Conservation (phyloP, 2,113 vertebrate genomes). For the Paramisgurnus dabryanus region DNA sequence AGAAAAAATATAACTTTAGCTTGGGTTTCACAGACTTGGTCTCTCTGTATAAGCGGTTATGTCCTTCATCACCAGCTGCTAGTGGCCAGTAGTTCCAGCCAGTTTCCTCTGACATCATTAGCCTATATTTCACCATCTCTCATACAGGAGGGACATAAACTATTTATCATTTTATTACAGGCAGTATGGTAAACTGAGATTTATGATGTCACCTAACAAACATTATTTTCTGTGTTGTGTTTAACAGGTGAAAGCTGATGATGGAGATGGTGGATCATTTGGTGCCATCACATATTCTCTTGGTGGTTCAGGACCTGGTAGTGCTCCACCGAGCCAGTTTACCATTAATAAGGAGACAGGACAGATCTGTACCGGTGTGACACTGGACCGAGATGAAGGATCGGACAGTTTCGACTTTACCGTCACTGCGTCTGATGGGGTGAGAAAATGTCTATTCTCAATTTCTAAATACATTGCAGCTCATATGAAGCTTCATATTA, state of each 20-base stretch:
- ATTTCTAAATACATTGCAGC: not conserved
- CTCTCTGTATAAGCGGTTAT: not conserved
- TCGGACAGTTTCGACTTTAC: slow-evolving; percentile 83
- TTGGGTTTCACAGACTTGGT: too few species aligned
- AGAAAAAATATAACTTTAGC: too few species aligned
- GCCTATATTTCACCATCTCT: not conserved
- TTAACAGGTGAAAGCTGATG: slow-evolving; percentile 86
- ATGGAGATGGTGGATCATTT: slow-evolving; percentile 87
- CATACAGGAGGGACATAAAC: too few species aligned
- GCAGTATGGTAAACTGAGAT: not conserved
- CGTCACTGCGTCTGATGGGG: slow-evolving; percentile 90
- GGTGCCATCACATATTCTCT: slow-evolving; percentile 86
- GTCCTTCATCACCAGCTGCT: not conserved
- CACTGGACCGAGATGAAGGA: slow-evolving; percentile 87
- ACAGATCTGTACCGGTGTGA: slow-evolving; percentile 83
- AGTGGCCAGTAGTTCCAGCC: not conserved
- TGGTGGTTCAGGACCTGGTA: slow-evolving; percentile 79
- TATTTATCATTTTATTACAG: not conserved
- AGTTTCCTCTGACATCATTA: too few species aligned
- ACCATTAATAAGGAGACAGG: slow-evolving; percentile 82
- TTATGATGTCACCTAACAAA: slow-evolving; percentile 44
- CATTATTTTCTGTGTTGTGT: slow-evolving; percentile 40
- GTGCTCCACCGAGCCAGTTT: slow-evolving; percentile 76
- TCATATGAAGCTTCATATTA: not conserved
- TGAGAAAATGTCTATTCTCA: slow-evolving; percentile 66